phyloP scores from a whole-genome alignment of 1,140 invertebrate species.

The Drosophila prosaltans region DNA sequence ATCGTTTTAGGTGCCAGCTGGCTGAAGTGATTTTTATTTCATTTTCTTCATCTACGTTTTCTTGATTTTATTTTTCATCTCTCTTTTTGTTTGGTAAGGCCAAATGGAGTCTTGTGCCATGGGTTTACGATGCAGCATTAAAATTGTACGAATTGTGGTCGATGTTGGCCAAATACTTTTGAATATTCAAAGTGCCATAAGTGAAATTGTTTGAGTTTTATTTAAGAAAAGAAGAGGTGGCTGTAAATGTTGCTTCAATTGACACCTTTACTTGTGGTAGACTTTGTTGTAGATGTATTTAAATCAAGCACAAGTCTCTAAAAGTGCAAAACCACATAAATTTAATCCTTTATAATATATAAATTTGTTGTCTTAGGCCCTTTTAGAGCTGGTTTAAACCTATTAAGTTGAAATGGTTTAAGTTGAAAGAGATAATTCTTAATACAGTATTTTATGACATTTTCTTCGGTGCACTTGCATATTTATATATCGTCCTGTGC shows the following conservation, averaged over 20 bases:
- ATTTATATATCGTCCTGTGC: too few relatives aligned
- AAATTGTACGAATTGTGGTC: constrained; percentile 9
- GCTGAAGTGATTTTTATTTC: constrained; percentile 44
- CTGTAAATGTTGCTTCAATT: neutral
- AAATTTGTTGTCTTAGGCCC: too few relatives aligned
- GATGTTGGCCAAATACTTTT: constrained; percentile 1
- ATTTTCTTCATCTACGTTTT: constrained; percentile 8
- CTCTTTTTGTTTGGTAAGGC: neutral
- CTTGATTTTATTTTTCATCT: constrained; percentile 1
- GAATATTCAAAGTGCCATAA: constrained; percentile 2
- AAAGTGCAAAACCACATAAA: too few relatives aligned
- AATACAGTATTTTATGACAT: too few relatives aligned
- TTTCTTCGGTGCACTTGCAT: too few relatives aligned
- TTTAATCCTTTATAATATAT: too few relatives aligned
- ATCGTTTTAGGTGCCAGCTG: constrained; percentile 58
- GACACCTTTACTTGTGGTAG: neutral
- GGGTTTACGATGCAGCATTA: constrained; percentile 12
- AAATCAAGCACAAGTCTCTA: too few relatives aligned
- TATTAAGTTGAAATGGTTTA: too few relatives aligned
- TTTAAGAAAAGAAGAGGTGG: neutral
- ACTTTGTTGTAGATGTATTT: neutral
- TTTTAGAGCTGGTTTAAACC: too few relatives aligned
- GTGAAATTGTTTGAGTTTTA: neutral
- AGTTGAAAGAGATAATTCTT: too few relatives aligned
- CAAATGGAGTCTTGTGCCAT: neutral